phyloP scores from a whole-genome alignment of 2,797 vertebrate species.

The Pelochelys cantorii region DNA sequence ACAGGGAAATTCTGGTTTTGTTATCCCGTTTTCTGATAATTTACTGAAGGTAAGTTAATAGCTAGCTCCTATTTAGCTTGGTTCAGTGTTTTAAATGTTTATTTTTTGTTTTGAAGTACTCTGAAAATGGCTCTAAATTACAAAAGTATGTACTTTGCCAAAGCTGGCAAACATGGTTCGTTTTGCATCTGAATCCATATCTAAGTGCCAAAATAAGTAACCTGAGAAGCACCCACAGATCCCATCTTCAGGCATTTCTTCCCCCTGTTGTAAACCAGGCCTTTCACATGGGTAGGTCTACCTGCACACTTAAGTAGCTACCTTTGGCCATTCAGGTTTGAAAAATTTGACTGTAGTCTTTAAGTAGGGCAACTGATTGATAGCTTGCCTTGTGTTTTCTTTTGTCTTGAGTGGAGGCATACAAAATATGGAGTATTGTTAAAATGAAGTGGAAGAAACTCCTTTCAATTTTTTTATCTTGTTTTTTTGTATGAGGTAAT shows the following conservation, averaged over 20 bases:
- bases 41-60: background rate
- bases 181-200: background rate
- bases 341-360: background rate
- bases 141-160: background rate
- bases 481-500: background rate
- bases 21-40: background rate
- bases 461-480: too few relatives aligned
- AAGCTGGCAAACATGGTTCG: background rate
- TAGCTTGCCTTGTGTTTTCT: background rate
- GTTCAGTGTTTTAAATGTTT: background rate
- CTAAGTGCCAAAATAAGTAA: background rate
- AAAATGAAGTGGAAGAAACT: too few relatives aligned
- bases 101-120: background rate
- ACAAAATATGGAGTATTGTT: background rate
- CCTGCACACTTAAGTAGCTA: slow-evolving; percentile 2
- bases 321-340: background rate
- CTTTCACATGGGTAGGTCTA: background rate
- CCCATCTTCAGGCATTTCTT: background rate
- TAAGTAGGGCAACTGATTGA: background rate
- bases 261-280: background rate
- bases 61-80: background rate
- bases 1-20: background rate
- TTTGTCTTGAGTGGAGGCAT: slow-evolving; percentile 38
- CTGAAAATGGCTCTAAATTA: background rate
- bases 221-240: background rate